These are phyloP conservation scores for Drosophila merina DNA, from an alignment of 2,888 invertebrate genomes.

Conservation along the genomic window DNA sequence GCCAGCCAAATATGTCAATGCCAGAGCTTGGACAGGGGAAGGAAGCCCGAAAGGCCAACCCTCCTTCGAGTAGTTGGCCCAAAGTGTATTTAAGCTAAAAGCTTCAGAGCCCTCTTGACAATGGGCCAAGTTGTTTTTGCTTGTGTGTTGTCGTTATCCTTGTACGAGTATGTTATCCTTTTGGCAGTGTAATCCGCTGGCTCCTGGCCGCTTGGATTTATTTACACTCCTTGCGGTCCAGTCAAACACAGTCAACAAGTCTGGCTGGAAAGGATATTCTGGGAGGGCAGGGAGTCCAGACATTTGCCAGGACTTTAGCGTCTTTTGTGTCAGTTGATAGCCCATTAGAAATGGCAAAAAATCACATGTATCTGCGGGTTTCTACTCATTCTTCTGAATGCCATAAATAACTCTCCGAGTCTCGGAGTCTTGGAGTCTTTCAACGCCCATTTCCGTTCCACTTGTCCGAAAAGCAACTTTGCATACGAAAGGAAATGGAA, in stretches of 20 bases:
- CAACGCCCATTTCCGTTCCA: conserved; percentile 1
- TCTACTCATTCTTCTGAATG: neutral
- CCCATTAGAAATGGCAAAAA: neutral
- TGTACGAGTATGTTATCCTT: conserved; percentile 36
- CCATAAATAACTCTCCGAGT: neutral
- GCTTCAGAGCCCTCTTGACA: conserved; percentile 72
- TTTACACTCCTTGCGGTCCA: conserved; percentile 42
- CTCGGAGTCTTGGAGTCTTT: neutral
- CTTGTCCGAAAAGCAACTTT: conserved; percentile 5
- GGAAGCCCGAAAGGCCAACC: neutral
- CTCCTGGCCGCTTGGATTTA: conserved; percentile 24
- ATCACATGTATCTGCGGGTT: neutral
- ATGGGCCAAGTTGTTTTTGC: conserved; percentile 62
- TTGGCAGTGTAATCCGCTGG: conserved; percentile 5
- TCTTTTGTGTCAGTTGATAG: neutral
- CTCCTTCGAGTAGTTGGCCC: conserved; percentile 69
- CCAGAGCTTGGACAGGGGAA: conserved; percentile 17
- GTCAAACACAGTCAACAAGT: conserved; percentile 40
- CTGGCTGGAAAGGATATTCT: conserved; percentile 16
- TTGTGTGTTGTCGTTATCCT: conserved; percentile 45
- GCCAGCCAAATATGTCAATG: conserved; percentile 43
- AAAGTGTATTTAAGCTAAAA: conserved; percentile 80
- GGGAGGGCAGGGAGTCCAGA: neutral
- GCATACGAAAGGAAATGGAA: conserved; percentile 41
- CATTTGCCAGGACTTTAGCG: neutral